These are phyloP conservation scores for Nothobranchius furzeri DNA, from an alignment of 2,113 vertebrate species.

Conservation along the genomic window DNA sequence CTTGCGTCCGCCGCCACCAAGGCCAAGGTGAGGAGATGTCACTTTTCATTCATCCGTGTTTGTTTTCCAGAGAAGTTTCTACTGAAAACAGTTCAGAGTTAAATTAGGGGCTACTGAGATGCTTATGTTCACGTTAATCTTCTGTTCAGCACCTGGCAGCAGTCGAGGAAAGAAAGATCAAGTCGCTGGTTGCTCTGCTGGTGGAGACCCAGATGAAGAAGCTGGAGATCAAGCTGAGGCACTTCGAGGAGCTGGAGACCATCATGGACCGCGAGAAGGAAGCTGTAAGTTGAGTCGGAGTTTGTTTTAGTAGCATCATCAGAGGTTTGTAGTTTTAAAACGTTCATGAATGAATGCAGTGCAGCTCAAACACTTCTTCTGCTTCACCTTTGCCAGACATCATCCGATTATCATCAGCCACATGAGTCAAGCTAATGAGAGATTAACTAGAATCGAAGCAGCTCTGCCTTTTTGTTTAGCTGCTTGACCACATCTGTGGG, in stretches of 20 bases:
- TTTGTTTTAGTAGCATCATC: too few species aligned
- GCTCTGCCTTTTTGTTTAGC: too few species aligned
- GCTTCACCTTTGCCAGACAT: too few species aligned
- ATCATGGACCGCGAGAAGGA: conserved; percentile 99
- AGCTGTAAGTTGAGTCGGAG: conserved; percentile 83
- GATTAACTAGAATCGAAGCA: too few species aligned
- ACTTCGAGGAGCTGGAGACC: conserved; percentile 97
- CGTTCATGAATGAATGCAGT: too few species aligned
- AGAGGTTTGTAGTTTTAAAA: too few species aligned
- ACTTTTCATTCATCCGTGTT: neutral
- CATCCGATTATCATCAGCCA: too few species aligned
- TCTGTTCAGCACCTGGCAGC: conserved; percentile 90
- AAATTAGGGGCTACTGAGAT: neutral
- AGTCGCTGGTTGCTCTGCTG: conserved; percentile 93
- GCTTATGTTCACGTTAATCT: neutral
- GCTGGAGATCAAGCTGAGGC: conserved; percentile 96
- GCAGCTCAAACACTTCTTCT: too few species aligned
- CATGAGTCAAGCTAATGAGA: too few species aligned
- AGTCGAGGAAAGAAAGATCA: conserved; percentile 96
- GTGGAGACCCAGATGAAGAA: conserved; percentile 99
- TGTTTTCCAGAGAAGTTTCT: neutral
- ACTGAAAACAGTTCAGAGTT: neutral
- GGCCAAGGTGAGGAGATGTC: conserved; percentile 86
- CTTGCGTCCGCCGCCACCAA: conserved; percentile 98
- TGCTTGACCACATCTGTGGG: too few species aligned